Base-by-base conservation (phyloP, 2,888 invertebrate species). In the Camponotus fellah region DNA sequence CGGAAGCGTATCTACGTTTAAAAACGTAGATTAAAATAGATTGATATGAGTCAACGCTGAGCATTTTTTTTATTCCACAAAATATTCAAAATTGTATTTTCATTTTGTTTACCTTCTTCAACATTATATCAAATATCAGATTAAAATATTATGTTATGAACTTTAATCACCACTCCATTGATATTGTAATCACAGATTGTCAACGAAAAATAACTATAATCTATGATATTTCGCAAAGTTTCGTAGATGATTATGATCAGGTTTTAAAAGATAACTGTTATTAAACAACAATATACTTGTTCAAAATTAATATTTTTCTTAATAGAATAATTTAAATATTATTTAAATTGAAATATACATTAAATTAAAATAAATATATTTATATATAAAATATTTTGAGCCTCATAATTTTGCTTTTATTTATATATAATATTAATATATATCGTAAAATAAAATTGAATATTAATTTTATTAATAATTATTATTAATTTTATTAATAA, bases 231-330 rank as follows among this genome's bases (percentile, higher is more conserved):
- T n/a, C 14, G 9, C 34, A n/a, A 71, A 8, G 0, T 21, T 21
- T 37, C 14, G 3, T 14, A 56, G 14, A 21, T 21, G 14, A 21
- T 21, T 14, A 5, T 1, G 14, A 34, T 56, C 10, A 21, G 21
- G 0, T 56, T 56, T 10, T 26, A 37, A 14, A 37, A 37, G 10
- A 71, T 71, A 71, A 58, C 21, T 72, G 37, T 56, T 71, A 37
- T 6, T 53, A 9, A 56, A 40, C 34, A 34, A 14, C 6, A 49
- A 34, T 49, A 14, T 12, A 71, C 9, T 26, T 56, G 17, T 37
- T 53, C 14, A 37, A 34, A 68, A 53, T n/a, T 37, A 26, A 72
- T 56, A 72, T 37, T 71, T 17, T 53, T n/a, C 53, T n/a, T n/a
- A 53, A 53, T n/a, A 53, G n/a, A 53, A 3, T 21, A 37, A 37